These are phyloP conservation scores for Hepsetus odoe DNA, from an alignment of 2,113 vertebrate species.

Conservation along the genomic window DNA sequence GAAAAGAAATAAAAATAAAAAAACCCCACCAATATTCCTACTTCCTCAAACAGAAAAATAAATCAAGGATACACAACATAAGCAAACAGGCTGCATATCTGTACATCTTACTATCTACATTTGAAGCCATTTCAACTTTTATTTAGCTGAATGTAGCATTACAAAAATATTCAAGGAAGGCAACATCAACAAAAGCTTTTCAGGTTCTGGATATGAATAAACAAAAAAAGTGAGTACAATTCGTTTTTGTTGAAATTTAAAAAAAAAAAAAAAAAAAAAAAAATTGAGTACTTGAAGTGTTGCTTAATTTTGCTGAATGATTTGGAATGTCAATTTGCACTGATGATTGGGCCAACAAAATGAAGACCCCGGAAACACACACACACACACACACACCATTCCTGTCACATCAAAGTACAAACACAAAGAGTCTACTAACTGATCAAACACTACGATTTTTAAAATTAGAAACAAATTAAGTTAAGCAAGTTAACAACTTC, in stretches of 20 bases:
- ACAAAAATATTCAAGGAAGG: slow-evolving; percentile 56
- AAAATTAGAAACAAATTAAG: slow-evolving; percentile 64
- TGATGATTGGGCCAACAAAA: slow-evolving; percentile 10
- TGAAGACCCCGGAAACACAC: slow-evolving; percentile 33
- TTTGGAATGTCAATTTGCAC: slow-evolving; percentile 37
- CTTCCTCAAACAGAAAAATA: no score
- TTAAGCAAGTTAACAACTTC: slow-evolving; percentile 63
- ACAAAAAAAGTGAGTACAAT: slow-evolving; percentile 28
- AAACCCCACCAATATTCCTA: no score
- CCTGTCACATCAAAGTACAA: slow-evolving; percentile 40
- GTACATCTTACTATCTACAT: background rate
- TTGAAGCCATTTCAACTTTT: slow-evolving; percentile 51
- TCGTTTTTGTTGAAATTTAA: background rate
- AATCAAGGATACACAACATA: background rate
- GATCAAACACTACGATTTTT: slow-evolving; percentile 61
- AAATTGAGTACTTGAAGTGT: no score
- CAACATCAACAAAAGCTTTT: slow-evolving; percentile 2
- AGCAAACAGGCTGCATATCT: background rate
- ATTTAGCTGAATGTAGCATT: slow-evolving; percentile 50
- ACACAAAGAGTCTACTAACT: slow-evolving; percentile 41
- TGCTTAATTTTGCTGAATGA: background rate
- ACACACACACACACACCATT: slow-evolving; percentile 31
- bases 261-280: slow-evolving; percentile 17
- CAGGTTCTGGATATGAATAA: background rate
- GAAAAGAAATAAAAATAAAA: no score